Conservation (phyloP, 2,888 invertebrate genomes). For the Diplazon laetatorius region DNA sequence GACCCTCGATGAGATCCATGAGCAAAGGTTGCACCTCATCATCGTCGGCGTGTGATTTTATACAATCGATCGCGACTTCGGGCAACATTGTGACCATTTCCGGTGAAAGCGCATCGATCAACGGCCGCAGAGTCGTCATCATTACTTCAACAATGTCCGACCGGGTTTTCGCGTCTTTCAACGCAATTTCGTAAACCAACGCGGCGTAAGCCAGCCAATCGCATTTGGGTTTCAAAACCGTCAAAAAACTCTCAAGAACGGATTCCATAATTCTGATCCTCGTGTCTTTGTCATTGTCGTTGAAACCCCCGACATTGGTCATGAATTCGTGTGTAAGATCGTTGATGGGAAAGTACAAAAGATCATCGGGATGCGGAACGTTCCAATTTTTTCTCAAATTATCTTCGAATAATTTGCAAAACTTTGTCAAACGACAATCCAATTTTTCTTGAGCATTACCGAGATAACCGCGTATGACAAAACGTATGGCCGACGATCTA, state of each 20-base stretch:
- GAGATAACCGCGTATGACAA: constrained; percentile 38
- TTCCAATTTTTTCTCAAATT: constrained; percentile 65
- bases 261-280: constrained; percentile 51
- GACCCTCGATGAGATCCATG: constrained; percentile 48
- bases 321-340: constrained; percentile 16
- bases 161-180: neutral
- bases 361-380: constrained; percentile 22
- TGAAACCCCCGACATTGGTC: neutral
- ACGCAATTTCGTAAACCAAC: constrained; percentile 58
- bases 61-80: constrained; percentile 57
- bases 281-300: neutral
- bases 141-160: constrained; percentile 49
- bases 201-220: constrained; percentile 64
- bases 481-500: constrained; percentile 4
- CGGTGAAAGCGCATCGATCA: constrained; percentile 50
- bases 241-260: constrained; percentile 56
- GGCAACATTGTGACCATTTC: constrained; percentile 43
- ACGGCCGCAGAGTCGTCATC: constrained; percentile 23
- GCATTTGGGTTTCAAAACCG: constrained; percentile 62
- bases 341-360: constrained; percentile 63
- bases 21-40: neutral
- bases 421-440: constrained; percentile 48
- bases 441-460: neutral
- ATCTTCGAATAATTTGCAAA: constrained; percentile 50
- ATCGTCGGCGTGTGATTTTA: neutral